Conservation (phyloP, 2,113 vertebrate genomes). For the Microtus richardsoni region DNA sequence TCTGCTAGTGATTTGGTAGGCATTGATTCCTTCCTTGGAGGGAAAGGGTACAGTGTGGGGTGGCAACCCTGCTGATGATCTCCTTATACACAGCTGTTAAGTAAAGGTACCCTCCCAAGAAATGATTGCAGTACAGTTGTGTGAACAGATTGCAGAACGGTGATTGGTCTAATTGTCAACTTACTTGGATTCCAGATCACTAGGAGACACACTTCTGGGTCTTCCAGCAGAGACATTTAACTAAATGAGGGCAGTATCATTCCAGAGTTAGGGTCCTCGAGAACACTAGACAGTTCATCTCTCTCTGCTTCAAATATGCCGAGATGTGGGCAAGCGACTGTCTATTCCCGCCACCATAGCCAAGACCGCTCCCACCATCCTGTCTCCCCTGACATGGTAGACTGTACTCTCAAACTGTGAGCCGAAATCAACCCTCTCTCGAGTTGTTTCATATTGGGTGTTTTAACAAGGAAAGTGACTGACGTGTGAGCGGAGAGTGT, state of each 20-base stretch:
- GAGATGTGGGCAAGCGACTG: neutral
- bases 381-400: too few relatives aligned
- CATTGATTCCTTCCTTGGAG: slow-evolving; percentile 26
- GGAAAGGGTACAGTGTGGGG: neutral
- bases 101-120: neutral
- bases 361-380: neutral
- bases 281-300: neutral
- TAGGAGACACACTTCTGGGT: neutral
- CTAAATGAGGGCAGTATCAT: neutral
- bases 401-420: neutral
- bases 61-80: neutral
- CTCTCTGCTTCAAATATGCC: neutral
- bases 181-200: neutral
- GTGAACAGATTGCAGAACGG: too few relatives aligned
- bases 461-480: neutral
- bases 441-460: neutral
- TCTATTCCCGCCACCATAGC: neutral
- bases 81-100: neutral
- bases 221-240: neutral
- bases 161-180: neutral
- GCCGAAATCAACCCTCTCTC: neutral
- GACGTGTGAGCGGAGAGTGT: neutral
- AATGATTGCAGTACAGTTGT: neutral
- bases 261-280: neutral
- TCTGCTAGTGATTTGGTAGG: slow-evolving; percentile 43